Evolutionary conservation across 1,140 invertebrate species (phyloP).

Genomic region (Caligus rogercresseyi): DNA sequence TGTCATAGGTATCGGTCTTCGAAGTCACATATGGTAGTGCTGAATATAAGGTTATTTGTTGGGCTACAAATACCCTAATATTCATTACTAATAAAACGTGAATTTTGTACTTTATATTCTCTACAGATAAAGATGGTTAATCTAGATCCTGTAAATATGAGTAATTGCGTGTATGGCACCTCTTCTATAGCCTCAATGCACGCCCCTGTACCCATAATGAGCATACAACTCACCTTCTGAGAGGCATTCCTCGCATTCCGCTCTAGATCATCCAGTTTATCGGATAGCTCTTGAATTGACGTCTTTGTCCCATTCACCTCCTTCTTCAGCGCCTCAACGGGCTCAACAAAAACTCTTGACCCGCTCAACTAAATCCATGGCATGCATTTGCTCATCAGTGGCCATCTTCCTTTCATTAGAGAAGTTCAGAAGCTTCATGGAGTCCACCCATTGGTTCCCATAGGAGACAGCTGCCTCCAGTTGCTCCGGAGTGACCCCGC

Average conservation of each 20-base stretch:
- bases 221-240: slow-evolving; percentile 31
- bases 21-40: no score
- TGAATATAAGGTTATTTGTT: no score
- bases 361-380: slow-evolving; percentile 41
- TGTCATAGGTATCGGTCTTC: no score
- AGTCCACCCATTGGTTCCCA: slow-evolving; percentile 9
- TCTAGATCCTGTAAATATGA: no score
- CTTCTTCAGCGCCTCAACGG: slow-evolving; percentile 41
- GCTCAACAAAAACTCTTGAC: slow-evolving; percentile 44
- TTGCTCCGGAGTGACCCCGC: slow-evolving; percentile 14
- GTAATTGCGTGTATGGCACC: no score
- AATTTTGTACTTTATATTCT: no score
- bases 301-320: slow-evolving; percentile 36
- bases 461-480: slow-evolving; percentile 11
- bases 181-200: no score
- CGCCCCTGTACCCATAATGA: no score
- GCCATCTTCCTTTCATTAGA: slow-evolving; percentile 22
- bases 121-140: no score
- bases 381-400: slow-evolving; percentile 39
- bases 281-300: slow-evolving; percentile 39
- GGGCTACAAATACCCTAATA: no score
- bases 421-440: slow-evolving; percentile 5
- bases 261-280: slow-evolving; percentile 50
- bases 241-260: slow-evolving; percentile 43
- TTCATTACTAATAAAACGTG: no score